A percentile compares a stretch with the other conserved stretches of the same genome.
These are phyloP conservation scores for Formica exsecta DNA, from an alignment of 1,140 invertebrate genomes.

Conservation along the genomic window DNA sequence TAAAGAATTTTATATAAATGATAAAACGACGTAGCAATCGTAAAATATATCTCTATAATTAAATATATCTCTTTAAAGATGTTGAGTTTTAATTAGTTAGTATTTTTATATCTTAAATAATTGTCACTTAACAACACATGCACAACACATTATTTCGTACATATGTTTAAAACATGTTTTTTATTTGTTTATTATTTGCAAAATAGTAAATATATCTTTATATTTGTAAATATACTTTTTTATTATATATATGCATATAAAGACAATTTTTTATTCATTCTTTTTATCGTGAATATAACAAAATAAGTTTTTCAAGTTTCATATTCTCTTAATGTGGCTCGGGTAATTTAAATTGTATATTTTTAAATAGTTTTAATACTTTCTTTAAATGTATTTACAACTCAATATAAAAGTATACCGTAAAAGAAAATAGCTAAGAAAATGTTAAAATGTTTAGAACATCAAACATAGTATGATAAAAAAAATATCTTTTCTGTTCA, in stretches of 20 bases:
- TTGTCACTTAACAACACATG: too few relatives aligned
- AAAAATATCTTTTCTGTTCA: neutral
- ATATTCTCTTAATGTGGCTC: neutral
- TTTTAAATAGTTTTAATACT: neutral
- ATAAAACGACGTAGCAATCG: neutral
- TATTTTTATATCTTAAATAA: slow-evolving; percentile 21
- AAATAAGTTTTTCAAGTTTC: too few relatives aligned
- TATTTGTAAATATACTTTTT: too few relatives aligned
- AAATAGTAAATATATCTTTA: too few relatives aligned
- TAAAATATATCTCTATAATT: neutral
- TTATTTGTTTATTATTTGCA: too few relatives aligned
- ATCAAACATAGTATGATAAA: slow-evolving; percentile 2
- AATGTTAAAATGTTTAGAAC: neutral
- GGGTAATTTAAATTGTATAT: neutral
- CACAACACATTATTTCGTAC: too few relatives aligned
- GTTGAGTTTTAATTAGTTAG: slow-evolving; percentile 19
- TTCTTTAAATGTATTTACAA: slow-evolving; percentile 9
- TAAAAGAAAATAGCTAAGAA: neutral
- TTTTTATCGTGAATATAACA: too few relatives aligned
- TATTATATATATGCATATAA: too few relatives aligned
- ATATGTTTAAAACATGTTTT: too few relatives aligned
- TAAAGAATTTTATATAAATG: slow-evolving; percentile 8
- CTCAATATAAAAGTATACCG: neutral
- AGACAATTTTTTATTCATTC: too few relatives aligned
- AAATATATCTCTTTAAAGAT: neutral